Base-by-base conservation (phyloP, 2,113 vertebrate species). In the Setophaga kirtlandii region DNA sequence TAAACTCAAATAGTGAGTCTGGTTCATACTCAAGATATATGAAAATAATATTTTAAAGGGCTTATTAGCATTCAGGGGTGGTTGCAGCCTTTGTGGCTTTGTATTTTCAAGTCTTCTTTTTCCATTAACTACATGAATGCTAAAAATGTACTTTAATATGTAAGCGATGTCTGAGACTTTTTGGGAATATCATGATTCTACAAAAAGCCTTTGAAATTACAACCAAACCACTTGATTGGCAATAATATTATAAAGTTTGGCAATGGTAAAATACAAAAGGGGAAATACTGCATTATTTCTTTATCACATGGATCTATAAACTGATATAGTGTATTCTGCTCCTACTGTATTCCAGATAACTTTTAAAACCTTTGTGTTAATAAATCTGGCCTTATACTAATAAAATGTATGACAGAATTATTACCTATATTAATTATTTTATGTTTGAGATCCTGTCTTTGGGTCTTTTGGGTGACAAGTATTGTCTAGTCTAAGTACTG, bases 361-460 rank as follows among this genome's bases (percentile, higher is more conserved):
- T 94, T 94, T 73, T 76, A 76, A 94, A 89, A 55, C 58, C 58
- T 73, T 87, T 71, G 13, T 68, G 25, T 56, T 94, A 82, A 84
- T 95, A 96, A 89, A 87, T 93, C 53, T 85, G 62, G 17, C 39
- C 37, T 70, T 65, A 33, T 58, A 58, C 28, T 91, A 79, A 83
- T 83, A 78, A 95, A 83, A 42, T 30, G 1, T 77, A 18, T 87
- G 70, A 86, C 42, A 70, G 62, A 87, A 89, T 90, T 89, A 82
- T 84, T 79, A 59, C 63, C 78, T 39, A 9, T 76, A 68, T 87
- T 91, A 93, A 90, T 90, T 89, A 71, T 68, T 92, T 82, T 83
- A 21, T 64, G 35, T 64, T 78, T 84, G 88, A 92, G 52, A 65
- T 82, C 83, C 78, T 91, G 35, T 68, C 77, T 91, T 91, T 81